These are phyloP conservation scores for Paedocypris sp. DNA, from an alignment of 2,113 vertebrate species.

Conservation along the genomic window DNA sequence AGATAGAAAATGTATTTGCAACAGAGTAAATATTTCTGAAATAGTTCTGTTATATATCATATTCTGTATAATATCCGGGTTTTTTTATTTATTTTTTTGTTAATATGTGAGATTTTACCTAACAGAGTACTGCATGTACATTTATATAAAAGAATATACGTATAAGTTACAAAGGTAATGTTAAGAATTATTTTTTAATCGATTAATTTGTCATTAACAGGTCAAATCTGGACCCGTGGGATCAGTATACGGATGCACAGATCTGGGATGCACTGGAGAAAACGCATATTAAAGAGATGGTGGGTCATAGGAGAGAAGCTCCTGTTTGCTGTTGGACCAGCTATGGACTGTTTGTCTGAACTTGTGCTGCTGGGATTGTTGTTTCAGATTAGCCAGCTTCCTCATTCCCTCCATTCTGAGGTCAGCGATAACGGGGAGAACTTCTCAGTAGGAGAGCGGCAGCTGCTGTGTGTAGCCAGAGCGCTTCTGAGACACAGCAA, in stretches of 20 bases:
- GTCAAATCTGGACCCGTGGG: constrained; percentile 65
- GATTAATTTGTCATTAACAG: constrained; percentile 34
- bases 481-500: constrained; percentile 70
- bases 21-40: no score
- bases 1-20: no score
- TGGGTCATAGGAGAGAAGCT: constrained; percentile 31
- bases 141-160: no score
- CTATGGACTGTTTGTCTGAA: neutral
- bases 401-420: constrained; percentile 59
- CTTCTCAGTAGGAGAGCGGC: constrained; percentile 70
- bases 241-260: constrained; percentile 58
- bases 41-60: no score
- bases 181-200: no score
- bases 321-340: neutral
- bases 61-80: no score
- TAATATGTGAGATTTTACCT: no score
- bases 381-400: constrained; percentile 59
- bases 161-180: no score
- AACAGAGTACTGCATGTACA: no score
- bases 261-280: constrained; percentile 68
- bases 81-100: no score
- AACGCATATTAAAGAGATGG: constrained; percentile 65
- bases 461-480: constrained; percentile 67
- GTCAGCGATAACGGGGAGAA: constrained; percentile 71
- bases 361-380: constrained; percentile 6